Conservation (phyloP, 2,113 vertebrate species). For the Hippocampus zosterae region DNA sequence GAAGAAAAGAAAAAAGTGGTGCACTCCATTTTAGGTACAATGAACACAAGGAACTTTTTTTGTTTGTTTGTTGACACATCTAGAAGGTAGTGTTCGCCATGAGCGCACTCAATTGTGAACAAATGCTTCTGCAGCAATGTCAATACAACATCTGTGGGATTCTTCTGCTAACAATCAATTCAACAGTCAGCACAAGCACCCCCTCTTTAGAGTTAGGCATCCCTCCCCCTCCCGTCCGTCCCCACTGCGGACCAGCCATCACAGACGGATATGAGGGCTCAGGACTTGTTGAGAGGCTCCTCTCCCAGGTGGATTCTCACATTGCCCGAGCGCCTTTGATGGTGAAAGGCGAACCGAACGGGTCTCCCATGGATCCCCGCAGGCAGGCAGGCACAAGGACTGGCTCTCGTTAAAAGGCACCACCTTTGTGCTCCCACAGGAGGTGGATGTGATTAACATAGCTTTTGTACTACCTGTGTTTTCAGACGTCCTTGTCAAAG, state of each 20-base stretch:
- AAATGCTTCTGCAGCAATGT: neutral
- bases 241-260: conserved; percentile 52
- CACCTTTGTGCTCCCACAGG: conserved; percentile 69
- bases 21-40: conserved; percentile 19
- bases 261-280: conserved; percentile 55
- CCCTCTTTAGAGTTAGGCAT: conserved; percentile 3
- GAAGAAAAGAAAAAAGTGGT: conserved; percentile 55
- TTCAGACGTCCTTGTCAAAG: conserved; percentile 61
- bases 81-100: conserved; percentile 39
- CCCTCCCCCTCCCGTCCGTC: conserved; percentile 24
- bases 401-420: conserved; percentile 70
- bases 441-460: conserved; percentile 74
- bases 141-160: conserved; percentile 21
- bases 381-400: conserved; percentile 57
- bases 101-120: neutral
- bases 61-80: conserved; percentile 15
- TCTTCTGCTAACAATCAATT: conserved; percentile 27
- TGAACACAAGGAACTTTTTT: neutral
- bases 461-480: conserved; percentile 68
- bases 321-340: conserved; percentile 62
- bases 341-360: conserved; percentile 62
- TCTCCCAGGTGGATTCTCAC: conserved; percentile 61
- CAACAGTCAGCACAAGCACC: conserved; percentile 3
- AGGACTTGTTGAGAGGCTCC: conserved; percentile 43
- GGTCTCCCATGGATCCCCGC: conserved; percentile 61